Base-by-base conservation (phyloP, 2,888 invertebrate genomes). In the Drosophila lacicola region DNA sequence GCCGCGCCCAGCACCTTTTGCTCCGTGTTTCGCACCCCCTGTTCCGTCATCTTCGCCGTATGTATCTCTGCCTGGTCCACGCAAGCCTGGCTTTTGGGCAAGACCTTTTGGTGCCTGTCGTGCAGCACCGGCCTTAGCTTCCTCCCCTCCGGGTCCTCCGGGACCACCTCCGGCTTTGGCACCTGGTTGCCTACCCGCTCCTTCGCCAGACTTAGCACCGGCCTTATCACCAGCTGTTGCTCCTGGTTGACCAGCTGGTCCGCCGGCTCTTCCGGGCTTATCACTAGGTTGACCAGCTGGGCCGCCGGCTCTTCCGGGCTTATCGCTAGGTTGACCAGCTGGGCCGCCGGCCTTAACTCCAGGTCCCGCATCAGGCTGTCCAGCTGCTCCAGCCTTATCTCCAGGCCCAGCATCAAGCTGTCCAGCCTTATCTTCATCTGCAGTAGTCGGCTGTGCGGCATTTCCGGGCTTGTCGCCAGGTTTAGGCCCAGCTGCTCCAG, bases 51-150 rank as follows among this genome's bases (percentile, higher is more conserved):
- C 14, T 11, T 17, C 42, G 10, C 36, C 19, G 2, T 29, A 2
- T 29, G 2, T 29, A 10, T 19, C 50, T 4, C 19, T 36, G 11
- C 11, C 57, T 10, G 44, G n/a, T 34, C 17, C 49, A n/a, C 17
- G 25, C n/a, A 51, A 13, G 0, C 65, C 58, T 2, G 54, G 44
- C 29, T 64, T 58, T 13, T 34, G 25, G 21, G 46, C 63, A 9
- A 41, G 55, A 39, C 37, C 33, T 39, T 37, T 53, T 4, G 53
- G 13, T 44, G 2, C 29, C 29, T 33, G 50, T 3, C 8, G 34
- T 13, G n/a, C 10, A n/a, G 45, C 29, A 13, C 45, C 29, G 14
- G 47, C 10, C 10, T 46, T 17, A 10, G 34, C 29, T 36, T 9
- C 44, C 0, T 33, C 34, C 11, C 46, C 8, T 29, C 29, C 51